These are phyloP conservation scores for Sebastes minor DNA, from an alignment of 2,797 vertebrate species.

Conservation along the genomic window DNA sequence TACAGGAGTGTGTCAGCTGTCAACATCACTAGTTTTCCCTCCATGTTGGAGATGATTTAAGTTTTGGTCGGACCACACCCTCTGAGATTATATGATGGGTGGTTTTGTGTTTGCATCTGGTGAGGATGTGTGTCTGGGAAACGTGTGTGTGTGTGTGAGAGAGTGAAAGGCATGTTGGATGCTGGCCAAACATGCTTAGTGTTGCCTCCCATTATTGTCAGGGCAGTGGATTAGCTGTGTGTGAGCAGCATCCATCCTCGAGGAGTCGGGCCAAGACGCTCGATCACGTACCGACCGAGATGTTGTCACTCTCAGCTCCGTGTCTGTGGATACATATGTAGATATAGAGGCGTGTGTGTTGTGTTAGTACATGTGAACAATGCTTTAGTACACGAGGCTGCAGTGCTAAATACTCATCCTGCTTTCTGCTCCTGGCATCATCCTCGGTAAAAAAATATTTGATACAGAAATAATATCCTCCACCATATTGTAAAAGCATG, in stretches of 20 bases:
- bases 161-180: slow-evolving; percentile 43
- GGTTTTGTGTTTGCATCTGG: slow-evolving; percentile 13
- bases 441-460: not conserved
- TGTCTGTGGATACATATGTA: not conserved
- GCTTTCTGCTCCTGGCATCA: slow-evolving; percentile 2
- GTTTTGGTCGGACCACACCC: slow-evolving; percentile 69
- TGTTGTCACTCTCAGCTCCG: slow-evolving; percentile 3
- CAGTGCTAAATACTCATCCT: not conserved
- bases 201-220: slow-evolving; percentile 62
- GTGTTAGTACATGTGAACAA: not conserved
- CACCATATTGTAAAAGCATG: slow-evolving; percentile 21
- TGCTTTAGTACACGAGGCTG: not conserved
- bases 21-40: slow-evolving; percentile 48
- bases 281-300: slow-evolving; percentile 20
- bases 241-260: slow-evolving; percentile 34
- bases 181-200: slow-evolving; percentile 58
- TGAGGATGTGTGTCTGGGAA: slow-evolving; percentile 14
- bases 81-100: slow-evolving; percentile 29
- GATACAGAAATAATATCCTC: not conserved
- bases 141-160: not conserved
- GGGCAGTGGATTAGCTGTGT: slow-evolving; percentile 60
- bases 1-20: slow-evolving; percentile 47
- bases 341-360: slow-evolving; percentile 1
- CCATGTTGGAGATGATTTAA: slow-evolving; percentile 61
- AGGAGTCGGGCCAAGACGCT: slow-evolving; percentile 29